phyloP scores from a whole-genome alignment of 64 coral and sea anemone genomes.

The Pocillopora verrucosa region DNA sequence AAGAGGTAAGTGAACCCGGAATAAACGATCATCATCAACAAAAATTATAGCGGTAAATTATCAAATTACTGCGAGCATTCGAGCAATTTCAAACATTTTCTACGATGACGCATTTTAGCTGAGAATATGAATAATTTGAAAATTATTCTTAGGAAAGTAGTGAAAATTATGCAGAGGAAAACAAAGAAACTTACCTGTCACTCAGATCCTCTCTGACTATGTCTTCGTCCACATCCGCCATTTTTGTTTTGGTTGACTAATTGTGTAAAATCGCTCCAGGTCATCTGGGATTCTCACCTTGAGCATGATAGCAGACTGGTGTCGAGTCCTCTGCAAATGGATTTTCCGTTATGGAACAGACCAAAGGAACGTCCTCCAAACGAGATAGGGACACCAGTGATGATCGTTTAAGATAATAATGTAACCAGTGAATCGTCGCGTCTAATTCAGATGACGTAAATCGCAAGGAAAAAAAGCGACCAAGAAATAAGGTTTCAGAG shows the following conservation, averaged over 20 bases:
- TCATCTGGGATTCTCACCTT: neutral
- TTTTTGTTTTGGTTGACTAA: constrained; percentile 12
- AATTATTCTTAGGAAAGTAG: neutral
- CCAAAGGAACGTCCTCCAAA: too few species aligned
- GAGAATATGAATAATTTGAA: neutral
- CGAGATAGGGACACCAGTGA: too few species aligned
- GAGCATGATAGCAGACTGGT: neutral
- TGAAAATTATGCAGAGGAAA: neutral
- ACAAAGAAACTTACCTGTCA: neutral
- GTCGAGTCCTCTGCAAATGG: neutral
- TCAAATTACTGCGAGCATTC: neutral
- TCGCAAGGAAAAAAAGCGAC: too few species aligned
- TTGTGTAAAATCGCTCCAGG: neutral
- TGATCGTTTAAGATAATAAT: too few species aligned
- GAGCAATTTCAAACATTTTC: neutral
- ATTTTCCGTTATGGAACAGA: too few species aligned
- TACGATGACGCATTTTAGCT: neutral
- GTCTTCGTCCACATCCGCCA: constrained; percentile 11
- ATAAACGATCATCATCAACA: neutral
- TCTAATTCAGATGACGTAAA: too few species aligned
- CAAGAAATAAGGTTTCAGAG: too few species aligned
- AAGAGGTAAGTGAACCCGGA: neutral
- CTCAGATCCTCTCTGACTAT: neutral
- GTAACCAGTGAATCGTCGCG: too few species aligned
- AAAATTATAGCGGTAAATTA: neutral